Evolutionary conservation across 2,113 vertebrate species (phyloP).

Genomic region (Antechinus flavipes): DNA sequence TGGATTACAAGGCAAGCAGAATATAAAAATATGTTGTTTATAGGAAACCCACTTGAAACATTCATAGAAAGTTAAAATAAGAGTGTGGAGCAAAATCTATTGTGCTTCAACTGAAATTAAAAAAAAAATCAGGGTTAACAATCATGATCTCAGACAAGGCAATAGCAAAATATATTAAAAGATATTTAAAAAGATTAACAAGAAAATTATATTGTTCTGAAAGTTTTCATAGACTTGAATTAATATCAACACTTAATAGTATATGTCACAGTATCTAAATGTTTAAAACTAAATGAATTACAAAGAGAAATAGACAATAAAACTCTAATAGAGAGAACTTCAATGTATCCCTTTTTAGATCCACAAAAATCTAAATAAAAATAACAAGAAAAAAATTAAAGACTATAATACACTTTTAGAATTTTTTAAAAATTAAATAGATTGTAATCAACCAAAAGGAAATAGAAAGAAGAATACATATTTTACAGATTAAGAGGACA

Average conservation of each 20-base stretch:
- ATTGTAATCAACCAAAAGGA: no score
- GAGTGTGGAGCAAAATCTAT: background rate
- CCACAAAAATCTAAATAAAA: background rate
- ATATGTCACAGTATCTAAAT: background rate
- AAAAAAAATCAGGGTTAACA: background rate
- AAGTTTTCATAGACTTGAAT: background rate
- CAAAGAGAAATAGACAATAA: background rate
- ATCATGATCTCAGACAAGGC: background rate
- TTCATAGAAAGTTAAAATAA: background rate
- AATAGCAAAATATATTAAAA: background rate
- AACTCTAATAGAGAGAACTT: background rate
- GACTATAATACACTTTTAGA: background rate
- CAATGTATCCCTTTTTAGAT: background rate
- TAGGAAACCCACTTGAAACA: background rate
- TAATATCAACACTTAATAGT: background rate
- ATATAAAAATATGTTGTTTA: background rate
- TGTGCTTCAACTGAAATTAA: background rate
- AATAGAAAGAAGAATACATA: background rate
- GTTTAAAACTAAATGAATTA: background rate
- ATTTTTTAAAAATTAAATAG: background rate
- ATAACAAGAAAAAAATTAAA: background rate
- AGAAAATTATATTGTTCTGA: background rate
- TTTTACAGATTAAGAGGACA: background rate
- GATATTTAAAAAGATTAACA: background rate
- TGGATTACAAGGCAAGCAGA: background rate